These are phyloP conservation scores for Nothocercus nigrocapillus DNA, from an alignment of 2,113 vertebrate species.

Conservation along the genomic window DNA sequence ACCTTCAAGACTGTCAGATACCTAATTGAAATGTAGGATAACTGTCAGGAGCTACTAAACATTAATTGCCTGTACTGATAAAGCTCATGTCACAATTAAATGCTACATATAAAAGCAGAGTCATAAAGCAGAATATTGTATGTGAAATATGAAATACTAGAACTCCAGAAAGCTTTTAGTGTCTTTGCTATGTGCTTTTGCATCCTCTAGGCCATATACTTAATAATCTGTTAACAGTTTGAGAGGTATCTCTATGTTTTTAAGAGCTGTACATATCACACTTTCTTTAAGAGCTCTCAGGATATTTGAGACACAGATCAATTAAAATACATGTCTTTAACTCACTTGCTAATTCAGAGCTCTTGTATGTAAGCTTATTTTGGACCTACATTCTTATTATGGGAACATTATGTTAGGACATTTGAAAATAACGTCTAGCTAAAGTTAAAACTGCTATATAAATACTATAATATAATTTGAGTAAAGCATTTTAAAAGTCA, in stretches of 20 bases:
- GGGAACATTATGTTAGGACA: not conserved
- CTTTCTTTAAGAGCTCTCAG: not conserved
- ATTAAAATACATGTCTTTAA: not conserved
- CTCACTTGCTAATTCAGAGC: not conserved
- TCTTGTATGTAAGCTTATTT: not conserved
- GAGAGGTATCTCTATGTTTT: not conserved
- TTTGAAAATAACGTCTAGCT: not conserved
- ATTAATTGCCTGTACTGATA: not conserved
- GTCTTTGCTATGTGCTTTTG: not conserved
- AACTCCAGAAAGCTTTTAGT: not conserved
- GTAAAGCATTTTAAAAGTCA: not conserved
- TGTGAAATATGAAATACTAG: not conserved
- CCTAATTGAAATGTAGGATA: not conserved
- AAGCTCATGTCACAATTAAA: not conserved
- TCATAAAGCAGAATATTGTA: not conserved
- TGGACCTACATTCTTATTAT: not conserved
- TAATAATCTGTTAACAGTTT: not conserved
- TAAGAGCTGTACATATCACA: rapidly evolving
- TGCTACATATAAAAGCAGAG: not conserved
- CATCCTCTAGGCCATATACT: not conserved
- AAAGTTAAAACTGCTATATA: not conserved
- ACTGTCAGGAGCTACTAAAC: not conserved
- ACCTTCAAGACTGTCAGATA: not conserved
- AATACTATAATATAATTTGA: not conserved
- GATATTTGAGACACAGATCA: not conserved